phyloP scores from a whole-genome alignment of 2,888 invertebrate species.

The Latrodectus elegans region DNA sequence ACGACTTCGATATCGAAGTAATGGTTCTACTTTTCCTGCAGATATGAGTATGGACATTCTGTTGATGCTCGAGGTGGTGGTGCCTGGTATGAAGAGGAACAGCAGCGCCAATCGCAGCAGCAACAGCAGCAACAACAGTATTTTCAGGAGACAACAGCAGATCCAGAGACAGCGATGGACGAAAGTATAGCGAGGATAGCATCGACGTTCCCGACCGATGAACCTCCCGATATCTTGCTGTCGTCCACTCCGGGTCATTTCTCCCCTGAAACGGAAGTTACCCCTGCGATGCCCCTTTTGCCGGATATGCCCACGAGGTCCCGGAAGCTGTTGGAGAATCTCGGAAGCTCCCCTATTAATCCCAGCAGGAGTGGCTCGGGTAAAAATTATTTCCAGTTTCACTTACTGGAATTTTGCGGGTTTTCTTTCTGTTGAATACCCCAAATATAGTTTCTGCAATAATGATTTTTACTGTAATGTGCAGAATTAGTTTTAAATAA shows the following conservation, averaged over 20 bases:
- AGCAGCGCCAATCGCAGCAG: slow-evolving; percentile 13
- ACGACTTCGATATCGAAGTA: no score
- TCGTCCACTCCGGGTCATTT: slow-evolving; percentile 69
- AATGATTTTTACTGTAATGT: no score
- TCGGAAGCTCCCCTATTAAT: slow-evolving; percentile 75
- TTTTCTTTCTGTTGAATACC: no score
- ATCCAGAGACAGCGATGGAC: slow-evolving; percentile 75
- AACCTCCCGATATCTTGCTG: slow-evolving; percentile 73
- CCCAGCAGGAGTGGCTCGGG: slow-evolving; percentile 59
- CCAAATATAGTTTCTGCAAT: no score
- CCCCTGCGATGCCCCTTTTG: slow-evolving; percentile 79
- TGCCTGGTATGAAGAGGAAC: slow-evolving; percentile 15
- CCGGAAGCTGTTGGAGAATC: slow-evolving; percentile 77
- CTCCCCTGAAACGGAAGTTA: slow-evolving; percentile 72
- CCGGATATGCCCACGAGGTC: slow-evolving; percentile 79
- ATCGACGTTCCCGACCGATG: slow-evolving; percentile 76
- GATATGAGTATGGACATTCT: not conserved
- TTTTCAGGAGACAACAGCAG: slow-evolving; percentile 10
- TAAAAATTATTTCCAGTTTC: not conserved
- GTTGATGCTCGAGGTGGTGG: slow-evolving; percentile 3
- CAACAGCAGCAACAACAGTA: slow-evolving; percentile 11
- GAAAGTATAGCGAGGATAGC: slow-evolving; percentile 77
- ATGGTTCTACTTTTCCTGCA: no score
- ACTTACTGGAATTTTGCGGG: not conserved
- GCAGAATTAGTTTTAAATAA: no score